Conservation (phyloP, 2,797 vertebrate species). For the Sardinella longiceps region DNA sequence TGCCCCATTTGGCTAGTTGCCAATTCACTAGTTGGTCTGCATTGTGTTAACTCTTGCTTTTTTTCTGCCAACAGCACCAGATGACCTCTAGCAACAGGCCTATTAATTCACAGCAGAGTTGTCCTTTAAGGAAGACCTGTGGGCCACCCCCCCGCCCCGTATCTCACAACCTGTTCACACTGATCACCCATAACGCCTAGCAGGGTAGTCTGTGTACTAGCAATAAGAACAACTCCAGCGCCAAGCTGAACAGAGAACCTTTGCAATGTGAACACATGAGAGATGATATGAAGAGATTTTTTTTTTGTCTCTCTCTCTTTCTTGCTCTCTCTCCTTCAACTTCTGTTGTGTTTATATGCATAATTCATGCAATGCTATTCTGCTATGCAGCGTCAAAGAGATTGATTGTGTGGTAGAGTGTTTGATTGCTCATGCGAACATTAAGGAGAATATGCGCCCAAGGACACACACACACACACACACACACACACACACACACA, state of each 20-base stretch:
- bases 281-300: neutral
- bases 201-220: neutral
- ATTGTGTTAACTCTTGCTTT: no score
- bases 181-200: neutral
- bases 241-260: no score
- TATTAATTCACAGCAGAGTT: no score
- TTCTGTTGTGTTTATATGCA: neutral
- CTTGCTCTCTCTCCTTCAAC: no score
- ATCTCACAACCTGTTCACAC: neutral
- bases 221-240: neutral
- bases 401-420: neutral
- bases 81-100: no score
- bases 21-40: no score
- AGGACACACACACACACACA: neutral
- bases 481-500: neutral
- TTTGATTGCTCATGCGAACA: constrained; percentile 8
- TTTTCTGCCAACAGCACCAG: no score
- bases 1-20: no score
- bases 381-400: neutral
- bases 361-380: constrained; percentile 8
- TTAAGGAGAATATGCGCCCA: neutral
- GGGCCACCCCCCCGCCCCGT: no score
- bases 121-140: no score
- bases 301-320: neutral
- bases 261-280: neutral